A percentile compares a stretch with the other conserved stretches of the same genome.
These are phyloP conservation scores for Muraenolepis orangiensis DNA, from an alignment of 2,797 vertebrate species.

Conservation along the genomic window DNA sequence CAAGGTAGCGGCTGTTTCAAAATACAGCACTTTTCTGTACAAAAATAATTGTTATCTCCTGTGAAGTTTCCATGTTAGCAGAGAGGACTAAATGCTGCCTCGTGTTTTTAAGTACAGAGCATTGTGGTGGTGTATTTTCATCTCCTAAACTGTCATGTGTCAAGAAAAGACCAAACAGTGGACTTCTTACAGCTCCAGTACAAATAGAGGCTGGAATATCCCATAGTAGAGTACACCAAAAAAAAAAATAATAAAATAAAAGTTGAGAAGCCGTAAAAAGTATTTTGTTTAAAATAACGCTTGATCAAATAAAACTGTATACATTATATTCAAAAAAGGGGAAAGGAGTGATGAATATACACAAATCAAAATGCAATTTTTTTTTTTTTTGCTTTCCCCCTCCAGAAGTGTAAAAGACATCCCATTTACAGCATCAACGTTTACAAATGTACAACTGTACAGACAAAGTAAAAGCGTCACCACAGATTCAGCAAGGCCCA, in stretches of 20 bases:
- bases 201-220: conserved; percentile 88
- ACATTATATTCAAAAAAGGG: conserved; percentile 91
- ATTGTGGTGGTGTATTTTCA: conserved; percentile 56
- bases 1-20: conserved; percentile 93
- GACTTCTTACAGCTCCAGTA: conserved; percentile 86
- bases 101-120: conserved; percentile 74
- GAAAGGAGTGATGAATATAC: conserved; percentile 94
- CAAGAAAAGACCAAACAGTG: conserved; percentile 86
- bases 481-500: conserved; percentile 96
- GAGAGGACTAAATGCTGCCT: conserved; percentile 75
- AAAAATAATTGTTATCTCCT: conserved; percentile 91
- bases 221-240: conserved; percentile 83
- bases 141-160: conserved; percentile 69
- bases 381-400: conserved; percentile 78
- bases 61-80: conserved; percentile 86
- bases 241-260: conserved; percentile 90
- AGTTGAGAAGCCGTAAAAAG: conserved; percentile 89
- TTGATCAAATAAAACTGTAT: conserved; percentile 96
- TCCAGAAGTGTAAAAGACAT: conserved; percentile 91
- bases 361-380: conserved; percentile 94
- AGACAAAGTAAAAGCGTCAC: conserved; percentile 92
- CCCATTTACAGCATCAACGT: conserved; percentile 99
- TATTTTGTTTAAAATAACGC: conserved; percentile 87
- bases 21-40: conserved; percentile 99
- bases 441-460: conserved; percentile 99